These are phyloP conservation scores for Thumatha senex DNA, from an alignment of 2,888 invertebrate genomes.

Conservation along the genomic window DNA sequence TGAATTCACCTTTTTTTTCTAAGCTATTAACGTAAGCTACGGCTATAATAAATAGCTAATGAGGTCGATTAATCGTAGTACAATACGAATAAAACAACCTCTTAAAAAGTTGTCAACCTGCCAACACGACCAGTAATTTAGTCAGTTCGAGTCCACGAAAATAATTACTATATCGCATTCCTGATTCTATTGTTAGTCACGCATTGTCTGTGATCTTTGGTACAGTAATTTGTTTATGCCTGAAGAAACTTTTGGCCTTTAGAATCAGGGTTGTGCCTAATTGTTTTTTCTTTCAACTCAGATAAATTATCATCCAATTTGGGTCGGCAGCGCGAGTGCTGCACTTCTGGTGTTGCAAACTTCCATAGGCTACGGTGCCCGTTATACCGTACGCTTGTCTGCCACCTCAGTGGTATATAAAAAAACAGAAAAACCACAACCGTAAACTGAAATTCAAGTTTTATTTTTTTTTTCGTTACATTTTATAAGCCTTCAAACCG, in stretches of 20 bases:
- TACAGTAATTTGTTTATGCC: background rate
- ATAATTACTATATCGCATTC: constrained; percentile 44
- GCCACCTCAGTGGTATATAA: too few species aligned
- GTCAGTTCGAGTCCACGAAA: constrained; percentile 26
- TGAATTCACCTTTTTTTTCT: too few species aligned
- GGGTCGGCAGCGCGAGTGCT: too few species aligned
- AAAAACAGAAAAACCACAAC: too few species aligned
- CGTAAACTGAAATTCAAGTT: too few species aligned
- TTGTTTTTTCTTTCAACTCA: background rate
- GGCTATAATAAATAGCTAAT: constrained; percentile 23
- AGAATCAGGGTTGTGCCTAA: background rate
- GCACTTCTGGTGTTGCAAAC: too few species aligned
- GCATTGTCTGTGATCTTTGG: constrained; percentile 22
- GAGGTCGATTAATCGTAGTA: constrained; percentile 31
- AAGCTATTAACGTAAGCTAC: constrained; percentile 3
- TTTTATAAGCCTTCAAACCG: too few species aligned
- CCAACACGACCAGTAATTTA: constrained; percentile 27
- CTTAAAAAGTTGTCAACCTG: constrained; percentile 39
- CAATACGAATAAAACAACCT: constrained; percentile 33
- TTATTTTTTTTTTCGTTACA: too few species aligned
- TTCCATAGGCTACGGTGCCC: too few species aligned
- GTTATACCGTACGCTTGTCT: too few species aligned
- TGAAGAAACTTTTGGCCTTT: background rate
- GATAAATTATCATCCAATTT: too few species aligned
- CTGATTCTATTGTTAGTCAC: constrained; percentile 38